phyloP scores from a whole-genome alignment of 2,888 invertebrate species.

The Tryphoninae sp. region DNA sequence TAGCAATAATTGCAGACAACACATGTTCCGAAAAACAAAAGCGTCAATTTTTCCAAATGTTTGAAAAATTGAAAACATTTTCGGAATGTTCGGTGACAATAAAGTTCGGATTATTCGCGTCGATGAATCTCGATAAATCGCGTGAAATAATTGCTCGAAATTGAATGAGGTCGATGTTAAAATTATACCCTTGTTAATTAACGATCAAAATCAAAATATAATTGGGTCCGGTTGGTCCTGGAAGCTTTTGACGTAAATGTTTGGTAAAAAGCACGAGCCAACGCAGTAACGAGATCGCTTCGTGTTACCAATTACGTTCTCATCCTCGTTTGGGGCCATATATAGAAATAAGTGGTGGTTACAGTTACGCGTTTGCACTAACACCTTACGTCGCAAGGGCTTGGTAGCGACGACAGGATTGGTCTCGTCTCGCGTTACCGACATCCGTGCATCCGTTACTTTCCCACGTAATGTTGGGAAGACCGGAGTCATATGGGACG shows the following conservation, averaged over 20 bases:
- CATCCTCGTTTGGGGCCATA: conserved; percentile 28
- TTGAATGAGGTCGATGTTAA: too few relatives aligned
- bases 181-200: too few relatives aligned
- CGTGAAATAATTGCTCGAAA: too few relatives aligned
- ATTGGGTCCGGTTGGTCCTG: not conserved
- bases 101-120: too few relatives aligned
- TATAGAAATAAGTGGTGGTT: conserved; percentile 74
- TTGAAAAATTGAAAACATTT: too few relatives aligned
- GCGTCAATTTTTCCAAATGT: too few relatives aligned
- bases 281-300: conserved; percentile 57
- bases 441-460: conserved; percentile 24
- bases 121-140: too few relatives aligned
- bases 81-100: too few relatives aligned
- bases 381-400: conserved; percentile 68
- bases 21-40: too few relatives aligned
- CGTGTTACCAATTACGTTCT: conserved; percentile 74
- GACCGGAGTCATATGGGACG: too few relatives aligned
- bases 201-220: not conserved
- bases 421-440: conserved; percentile 66
- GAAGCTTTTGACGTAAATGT: conserved; percentile 3
- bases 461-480: not conserved
- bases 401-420: conserved; percentile 21
- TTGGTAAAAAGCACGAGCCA: not conserved
- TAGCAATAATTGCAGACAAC: too few relatives aligned
- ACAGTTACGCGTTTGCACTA: conserved; percentile 73